Evolutionary conservation across 1,140 invertebrate genomes (phyloP), one percentile per base, ranked within the genome.

Genomic region (Prorops nasuta): DNA sequence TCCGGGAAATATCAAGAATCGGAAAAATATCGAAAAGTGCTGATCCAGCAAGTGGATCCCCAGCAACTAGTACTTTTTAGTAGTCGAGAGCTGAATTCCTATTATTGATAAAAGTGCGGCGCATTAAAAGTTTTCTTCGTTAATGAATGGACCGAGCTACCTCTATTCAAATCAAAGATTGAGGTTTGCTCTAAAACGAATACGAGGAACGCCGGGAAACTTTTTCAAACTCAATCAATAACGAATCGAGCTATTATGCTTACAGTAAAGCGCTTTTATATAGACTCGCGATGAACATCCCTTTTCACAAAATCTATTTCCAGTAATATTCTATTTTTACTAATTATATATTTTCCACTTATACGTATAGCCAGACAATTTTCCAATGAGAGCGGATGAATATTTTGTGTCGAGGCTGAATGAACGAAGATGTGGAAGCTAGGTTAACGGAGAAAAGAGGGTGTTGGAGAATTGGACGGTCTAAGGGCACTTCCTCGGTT

Each of bases 401-500:
- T n/a, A n/a, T n/a, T n/a, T n/a, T n/a, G n/a, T n/a, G n/a, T n/a
- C n/a, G n/a, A n/a, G n/a, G n/a, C n/a, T n/a, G n/a, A n/a, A n/a
- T n/a, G n/a, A n/a, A n/a, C n/a, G n/a, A n/a, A n/a, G n/a, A n/a
- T n/a, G n/a, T n/a, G n/a, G n/a, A n/a, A n/a, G n/a, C n/a, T n/a
- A n/a, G n/a, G n/a, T n/a, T n/a, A n/a, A 42, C n/a, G 17, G 16
- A 20, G 17, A 22, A 44, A 16, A 20, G 2, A 3, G 37, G 17
- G 35, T 28, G 32, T 35, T 22, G 39, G 50, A 60, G 57, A 60
- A 56, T 51, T 56, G 44, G 35, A 56, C 22, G 46, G 46, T 49
- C 40, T 12, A 49, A 42, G 36, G 56, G 50, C 46, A 54, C 56
- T 64, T 60, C 59, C 57, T 47, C 48, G 56, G 58, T 71, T 70